Conservation (phyloP, 2,797 vertebrate genomes). For the Eulemur rubriventer region DNA sequence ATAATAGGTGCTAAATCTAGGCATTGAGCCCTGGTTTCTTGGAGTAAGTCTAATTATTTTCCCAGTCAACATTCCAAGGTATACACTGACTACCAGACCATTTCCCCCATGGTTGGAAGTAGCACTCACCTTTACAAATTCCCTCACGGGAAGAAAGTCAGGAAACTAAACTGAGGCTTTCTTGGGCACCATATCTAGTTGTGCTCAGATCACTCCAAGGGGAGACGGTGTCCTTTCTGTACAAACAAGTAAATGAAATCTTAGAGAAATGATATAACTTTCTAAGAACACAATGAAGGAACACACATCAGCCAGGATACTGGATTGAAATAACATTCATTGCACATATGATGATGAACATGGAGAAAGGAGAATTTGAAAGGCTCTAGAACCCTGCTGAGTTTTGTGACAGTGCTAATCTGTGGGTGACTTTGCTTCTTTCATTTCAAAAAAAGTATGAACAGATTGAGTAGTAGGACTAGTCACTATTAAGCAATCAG, state of each 20-base stretch:
- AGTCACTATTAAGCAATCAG: background rate
- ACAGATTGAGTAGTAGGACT: background rate
- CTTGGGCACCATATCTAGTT: background rate
- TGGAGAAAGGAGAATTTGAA: background rate
- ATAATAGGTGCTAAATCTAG: too few species aligned
- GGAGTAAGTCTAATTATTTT: background rate
- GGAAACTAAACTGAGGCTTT: background rate
- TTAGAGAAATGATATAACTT: background rate
- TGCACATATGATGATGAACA: rapidly evolving
- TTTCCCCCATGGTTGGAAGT: background rate
- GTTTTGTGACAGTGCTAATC: background rate
- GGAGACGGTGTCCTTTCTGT: background rate
- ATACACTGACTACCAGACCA: background rate
- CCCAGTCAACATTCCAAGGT: background rate
- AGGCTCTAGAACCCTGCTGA: background rate
- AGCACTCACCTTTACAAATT: background rate
- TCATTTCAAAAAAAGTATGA: background rate
- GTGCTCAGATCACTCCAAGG: background rate
- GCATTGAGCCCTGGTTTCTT: background rate
- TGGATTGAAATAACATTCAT: background rate
- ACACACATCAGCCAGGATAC: too few species aligned
- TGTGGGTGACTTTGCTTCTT: background rate
- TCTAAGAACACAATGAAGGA: background rate
- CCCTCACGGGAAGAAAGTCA: background rate
- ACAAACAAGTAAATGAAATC: background rate